Base-by-base conservation (phyloP, 2,113 vertebrate genomes). In the Perognathus longimembris region DNA sequence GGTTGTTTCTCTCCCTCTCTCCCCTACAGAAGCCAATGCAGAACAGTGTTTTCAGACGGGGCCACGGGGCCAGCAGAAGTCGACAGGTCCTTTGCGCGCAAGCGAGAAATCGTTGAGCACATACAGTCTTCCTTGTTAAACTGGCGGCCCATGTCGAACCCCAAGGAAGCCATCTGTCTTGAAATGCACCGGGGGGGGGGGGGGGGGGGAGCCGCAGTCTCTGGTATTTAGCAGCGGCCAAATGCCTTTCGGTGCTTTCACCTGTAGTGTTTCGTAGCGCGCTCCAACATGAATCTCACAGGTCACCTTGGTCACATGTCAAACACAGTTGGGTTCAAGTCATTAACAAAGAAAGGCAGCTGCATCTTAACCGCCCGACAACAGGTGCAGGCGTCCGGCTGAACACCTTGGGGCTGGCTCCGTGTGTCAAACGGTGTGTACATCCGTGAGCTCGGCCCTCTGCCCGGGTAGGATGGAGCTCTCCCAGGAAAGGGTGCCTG, bases 191-290 rank as follows among this genome's bases (percentile, higher is more conserved):
- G 36, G 34, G 54, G 32, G n/a, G 45, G 26, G 34, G 54, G 32
- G n/a, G 45, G 26, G n/a, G n/a, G 34, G 54, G 32, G n/a, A 57
- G 26, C 15, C 45, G 3, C 2, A 45, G 15, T 7, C 40, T n/a
- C 42, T 18, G 57, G 34, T 4, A 6, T 22, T 63, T 18, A 5
- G 64, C 57, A 3, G 32, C 6, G 3, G 3, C 0, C 6, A 4
- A 8, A 5, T 11, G 3, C 40, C 14, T 63, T 15, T 8, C 15
- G 1, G 26, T 21, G 28, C 57, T 74, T 64, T 57, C 2, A 11
- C 8, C 1, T 22, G 1, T 12, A 18, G 7, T 30, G 3, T 21
- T 57, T 36, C 38, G 42, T 36, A 1, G 11, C 6, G 30, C 0
- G 17, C 28, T 78, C 59, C 0, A 0, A 24, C 18, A 17, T 26